Conservation (phyloP, 2,797 vertebrate genomes). For the Danio albolineatus region DNA sequence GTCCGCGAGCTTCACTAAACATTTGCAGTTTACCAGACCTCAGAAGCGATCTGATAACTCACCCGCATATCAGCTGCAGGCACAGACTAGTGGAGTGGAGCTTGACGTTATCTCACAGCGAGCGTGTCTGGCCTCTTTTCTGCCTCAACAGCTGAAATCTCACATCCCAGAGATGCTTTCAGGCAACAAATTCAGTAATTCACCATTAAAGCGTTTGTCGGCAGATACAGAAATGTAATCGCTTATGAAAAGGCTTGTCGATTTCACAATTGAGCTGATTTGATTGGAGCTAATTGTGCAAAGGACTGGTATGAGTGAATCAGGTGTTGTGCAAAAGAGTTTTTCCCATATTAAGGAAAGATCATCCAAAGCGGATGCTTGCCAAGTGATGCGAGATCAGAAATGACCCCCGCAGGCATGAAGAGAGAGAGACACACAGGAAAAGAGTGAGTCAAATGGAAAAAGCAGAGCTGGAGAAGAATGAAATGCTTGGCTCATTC, state of each 20-base stretch:
- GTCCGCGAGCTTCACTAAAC: not conserved
- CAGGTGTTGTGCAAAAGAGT: not conserved
- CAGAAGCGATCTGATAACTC: conserved; percentile 44
- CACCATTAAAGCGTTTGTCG: not conserved
- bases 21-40: conserved; percentile 10
- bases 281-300: not conserved
- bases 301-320: not conserved
- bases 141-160: not conserved
- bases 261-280: not conserved
- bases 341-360: conserved; percentile 33
- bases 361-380: conserved; percentile 9
- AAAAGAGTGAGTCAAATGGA: conserved; percentile 32
- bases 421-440: not conserved
- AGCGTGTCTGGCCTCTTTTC: conserved; percentile 26
- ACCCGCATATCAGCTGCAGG: conserved; percentile 36
- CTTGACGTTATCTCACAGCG: conserved; percentile 31
- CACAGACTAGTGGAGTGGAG: conserved; percentile 10
- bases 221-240: not conserved
- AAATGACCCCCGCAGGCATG: conserved; percentile 27
- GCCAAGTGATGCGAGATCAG: conserved; percentile 39
- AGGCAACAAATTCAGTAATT: conserved; percentile 22
- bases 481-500: conserved; percentile 30
- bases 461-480: conserved; percentile 43
- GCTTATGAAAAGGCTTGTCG: not conserved
- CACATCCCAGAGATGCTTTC: conserved; percentile 38